A percentile compares a stretch with the other conserved stretches of the same genome.
These are phyloP conservation scores for Hemiprocne comata DNA, from an alignment of 2,113 vertebrate species.

Conservation along the genomic window DNA sequence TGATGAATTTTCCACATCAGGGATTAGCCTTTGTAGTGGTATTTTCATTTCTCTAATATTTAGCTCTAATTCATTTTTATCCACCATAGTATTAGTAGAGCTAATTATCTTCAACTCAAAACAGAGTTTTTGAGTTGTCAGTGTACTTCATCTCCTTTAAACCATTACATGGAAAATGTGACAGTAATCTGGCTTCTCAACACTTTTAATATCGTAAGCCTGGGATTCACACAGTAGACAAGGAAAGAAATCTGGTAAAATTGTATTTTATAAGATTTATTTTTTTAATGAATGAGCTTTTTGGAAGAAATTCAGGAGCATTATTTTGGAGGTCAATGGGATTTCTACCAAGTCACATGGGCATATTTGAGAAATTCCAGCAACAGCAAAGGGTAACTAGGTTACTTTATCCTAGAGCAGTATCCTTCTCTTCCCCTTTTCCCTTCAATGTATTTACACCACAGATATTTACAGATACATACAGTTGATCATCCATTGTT, in stretches of 20 bases:
- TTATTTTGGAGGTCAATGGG: background rate
- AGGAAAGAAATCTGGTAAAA: background rate
- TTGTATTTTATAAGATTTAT: background rate
- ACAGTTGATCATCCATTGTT: background rate
- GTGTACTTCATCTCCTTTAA: background rate
- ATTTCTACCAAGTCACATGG: background rate
- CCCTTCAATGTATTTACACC: background rate
- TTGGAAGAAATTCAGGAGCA: background rate
- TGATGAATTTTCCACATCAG: background rate
- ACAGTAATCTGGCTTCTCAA: background rate
- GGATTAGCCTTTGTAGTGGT: background rate
- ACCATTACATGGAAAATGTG: background rate
- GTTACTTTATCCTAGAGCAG: background rate
- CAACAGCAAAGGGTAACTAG: background rate
- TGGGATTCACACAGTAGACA: background rate
- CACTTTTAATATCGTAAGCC: background rate
- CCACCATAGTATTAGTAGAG: background rate
- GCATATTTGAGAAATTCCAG: background rate
- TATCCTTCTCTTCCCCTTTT: background rate
- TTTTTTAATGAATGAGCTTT: background rate
- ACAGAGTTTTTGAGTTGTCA: background rate
- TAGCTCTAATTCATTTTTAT: background rate
- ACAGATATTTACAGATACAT: background rate
- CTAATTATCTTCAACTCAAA: background rate
- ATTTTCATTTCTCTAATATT: background rate